Percentiles rank a stretch among this genome's conserved stretches.
Evolutionary conservation across 2,888 invertebrate species (phyloP).

Genomic region (Drosophila aldrichi): DNA sequence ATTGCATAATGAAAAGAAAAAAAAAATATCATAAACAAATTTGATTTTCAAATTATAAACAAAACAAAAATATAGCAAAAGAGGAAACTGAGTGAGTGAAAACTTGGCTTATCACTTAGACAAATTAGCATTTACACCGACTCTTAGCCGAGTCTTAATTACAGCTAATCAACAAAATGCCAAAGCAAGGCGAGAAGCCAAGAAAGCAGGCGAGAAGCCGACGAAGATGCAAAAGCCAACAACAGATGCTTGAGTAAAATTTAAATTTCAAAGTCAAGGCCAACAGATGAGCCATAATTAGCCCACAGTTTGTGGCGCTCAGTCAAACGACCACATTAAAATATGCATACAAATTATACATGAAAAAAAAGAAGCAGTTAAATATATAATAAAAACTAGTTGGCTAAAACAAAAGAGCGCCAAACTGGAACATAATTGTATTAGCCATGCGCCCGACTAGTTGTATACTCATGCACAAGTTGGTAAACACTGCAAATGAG

Average conservation of each 20-base stretch:
- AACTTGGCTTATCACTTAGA: slow-evolving; percentile 33
- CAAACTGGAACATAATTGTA: slow-evolving; percentile 25
- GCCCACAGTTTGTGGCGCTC: slow-evolving; percentile 26
- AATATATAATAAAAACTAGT: slow-evolving; percentile 22
- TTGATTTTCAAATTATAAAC: slow-evolving; percentile 3
- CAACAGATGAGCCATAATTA: slow-evolving; percentile 44
- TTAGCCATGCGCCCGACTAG: slow-evolving; percentile 18
- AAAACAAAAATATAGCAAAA: slow-evolving; percentile 25
- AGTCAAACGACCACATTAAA: slow-evolving; percentile 39
- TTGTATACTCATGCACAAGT: neutral
- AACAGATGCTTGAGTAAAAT: slow-evolving; percentile 28
- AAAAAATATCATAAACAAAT: slow-evolving; percentile 3
- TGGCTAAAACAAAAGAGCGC: slow-evolving; percentile 20
- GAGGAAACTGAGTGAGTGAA: slow-evolving; percentile 20
- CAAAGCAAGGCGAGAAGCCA: slow-evolving; percentile 33
- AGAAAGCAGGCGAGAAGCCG: slow-evolving; percentile 34
- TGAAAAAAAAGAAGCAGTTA: slow-evolving; percentile 2
- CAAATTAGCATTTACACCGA: slow-evolving; percentile 42
- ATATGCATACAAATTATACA: slow-evolving; percentile 16
- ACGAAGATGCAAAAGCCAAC: slow-evolving; percentile 28
- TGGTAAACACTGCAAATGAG: slow-evolving; percentile 1
- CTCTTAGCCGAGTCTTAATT: slow-evolving; percentile 48
- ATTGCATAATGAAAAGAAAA: neutral
- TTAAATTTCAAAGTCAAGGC: slow-evolving; percentile 68
- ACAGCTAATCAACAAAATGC: slow-evolving; percentile 35